Evolutionary conservation across 2,888 invertebrate species (phyloP).

Genomic region (Aphidius colemani): DNA sequence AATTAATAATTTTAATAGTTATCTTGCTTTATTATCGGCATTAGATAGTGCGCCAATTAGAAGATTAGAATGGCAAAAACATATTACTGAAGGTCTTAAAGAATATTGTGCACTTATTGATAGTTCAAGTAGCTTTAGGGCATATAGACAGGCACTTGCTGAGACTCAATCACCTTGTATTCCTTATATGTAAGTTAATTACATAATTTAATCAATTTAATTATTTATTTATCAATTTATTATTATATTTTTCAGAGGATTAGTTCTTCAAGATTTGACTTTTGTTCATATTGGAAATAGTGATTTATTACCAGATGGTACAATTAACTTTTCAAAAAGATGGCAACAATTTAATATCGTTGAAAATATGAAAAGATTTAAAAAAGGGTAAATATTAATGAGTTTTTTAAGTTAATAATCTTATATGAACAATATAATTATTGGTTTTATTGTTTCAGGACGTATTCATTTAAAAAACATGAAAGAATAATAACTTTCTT

Average conservation of each 20-base stretch:
- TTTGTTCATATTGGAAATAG: constrained; percentile 98
- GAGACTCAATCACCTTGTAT: constrained; percentile 98
- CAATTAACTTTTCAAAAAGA: constrained; percentile 94
- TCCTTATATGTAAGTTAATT: constrained; percentile 89
- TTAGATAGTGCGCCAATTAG: constrained; percentile 93
- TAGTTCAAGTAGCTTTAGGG: constrained; percentile 95
- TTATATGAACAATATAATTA: too few species aligned
- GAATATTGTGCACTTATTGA: constrained; percentile 97
- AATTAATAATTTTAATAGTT: constrained; percentile 98
- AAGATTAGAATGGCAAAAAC: constrained; percentile 91
- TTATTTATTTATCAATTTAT: constrained; percentile 9
- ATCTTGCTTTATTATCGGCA: constrained; percentile 93
- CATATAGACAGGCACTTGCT: constrained; percentile 92
- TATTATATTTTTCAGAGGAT: constrained; percentile 71
- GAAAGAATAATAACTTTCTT: constrained; percentile 94
- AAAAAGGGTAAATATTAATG: constrained; percentile 79
- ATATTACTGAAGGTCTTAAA: constrained; percentile 87
- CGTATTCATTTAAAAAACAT: constrained; percentile 90
- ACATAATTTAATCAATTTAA: background rate
- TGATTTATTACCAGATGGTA: constrained; percentile 83
- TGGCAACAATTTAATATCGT: constrained; percentile 99
- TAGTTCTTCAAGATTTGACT: constrained; percentile 97
- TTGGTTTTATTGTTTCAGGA: constrained; percentile 64
- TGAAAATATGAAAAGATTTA: constrained; percentile 97
- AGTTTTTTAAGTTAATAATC: background rate